A percentile compares a stretch with the other conserved stretches of the same genome.
phyloP scores from a whole-genome alignment of 1,140 invertebrate species.

The Neotoxoptera formosana region DNA sequence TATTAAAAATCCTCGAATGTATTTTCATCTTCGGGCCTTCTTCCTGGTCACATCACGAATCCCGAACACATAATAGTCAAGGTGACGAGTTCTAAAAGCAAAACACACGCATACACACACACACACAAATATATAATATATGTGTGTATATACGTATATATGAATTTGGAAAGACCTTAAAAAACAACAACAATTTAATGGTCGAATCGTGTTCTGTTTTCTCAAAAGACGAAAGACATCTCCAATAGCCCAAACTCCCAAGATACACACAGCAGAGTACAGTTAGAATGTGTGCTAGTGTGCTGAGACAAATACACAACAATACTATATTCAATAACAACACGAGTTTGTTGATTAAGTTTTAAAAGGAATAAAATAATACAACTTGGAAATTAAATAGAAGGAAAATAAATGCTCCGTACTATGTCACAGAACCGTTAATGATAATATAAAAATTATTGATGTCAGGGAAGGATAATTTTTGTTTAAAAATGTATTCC shows the following conservation, averaged over 20 bases:
- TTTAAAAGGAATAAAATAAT: constrained; percentile 18
- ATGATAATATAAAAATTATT: not conserved
- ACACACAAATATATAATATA: not conserved
- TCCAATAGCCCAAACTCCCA: not conserved
- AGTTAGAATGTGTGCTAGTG: not conserved
- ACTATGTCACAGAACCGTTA: not conserved
- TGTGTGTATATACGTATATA: not conserved
- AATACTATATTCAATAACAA: not conserved
- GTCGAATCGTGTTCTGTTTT: constrained; percentile 45
- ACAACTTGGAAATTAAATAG: not conserved
- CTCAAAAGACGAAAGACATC: not conserved
- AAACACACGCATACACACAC: not conserved
- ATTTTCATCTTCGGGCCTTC: constrained; percentile 17
- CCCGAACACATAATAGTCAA: constrained; percentile 48
- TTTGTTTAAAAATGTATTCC: not conserved
- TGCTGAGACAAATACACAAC: not conserved
- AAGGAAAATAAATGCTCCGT: not conserved
- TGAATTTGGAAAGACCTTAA: constrained; percentile 31
- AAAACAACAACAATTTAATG: constrained; percentile 51
- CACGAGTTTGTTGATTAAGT: not conserved
- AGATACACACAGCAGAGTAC: not conserved
- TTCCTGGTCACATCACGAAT: constrained; percentile 44
- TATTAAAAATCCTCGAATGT: constrained; percentile 34
- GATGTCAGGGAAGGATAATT: not conserved
- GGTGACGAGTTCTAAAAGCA: constrained; percentile 41